Conservation (phyloP, 2,888 invertebrate genomes). For the Oxytorus armatus region DNA sequence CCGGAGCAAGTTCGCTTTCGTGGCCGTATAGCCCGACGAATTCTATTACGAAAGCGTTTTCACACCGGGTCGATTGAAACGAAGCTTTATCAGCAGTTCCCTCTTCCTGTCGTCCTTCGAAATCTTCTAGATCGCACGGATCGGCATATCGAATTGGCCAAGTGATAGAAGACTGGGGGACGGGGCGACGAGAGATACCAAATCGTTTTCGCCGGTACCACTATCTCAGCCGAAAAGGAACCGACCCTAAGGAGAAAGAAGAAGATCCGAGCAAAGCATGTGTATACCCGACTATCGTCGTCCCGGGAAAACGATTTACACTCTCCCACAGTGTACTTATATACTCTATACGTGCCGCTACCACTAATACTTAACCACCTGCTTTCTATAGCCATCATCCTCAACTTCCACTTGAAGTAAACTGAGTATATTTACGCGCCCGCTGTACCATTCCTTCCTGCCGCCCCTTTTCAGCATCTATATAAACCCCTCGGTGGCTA, state of each 20-base stretch:
- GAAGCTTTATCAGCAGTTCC: constrained; percentile 61
- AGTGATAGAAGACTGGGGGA: not conserved
- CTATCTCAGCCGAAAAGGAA: constrained; percentile 23
- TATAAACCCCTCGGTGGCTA: constrained; percentile 41
- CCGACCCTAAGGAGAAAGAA: not conserved
- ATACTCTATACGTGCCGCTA: constrained; percentile 16
- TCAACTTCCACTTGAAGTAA: constrained; percentile 26
- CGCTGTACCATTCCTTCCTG: constrained; percentile 6
- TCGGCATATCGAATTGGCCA: constrained; percentile 45
- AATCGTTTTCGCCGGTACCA: constrained; percentile 27
- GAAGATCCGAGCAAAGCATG: constrained; percentile 1
- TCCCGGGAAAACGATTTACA: constrained; percentile 48
- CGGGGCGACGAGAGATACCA: constrained; percentile 10
- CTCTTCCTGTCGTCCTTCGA: constrained; percentile 21
- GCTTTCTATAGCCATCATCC: constrained; percentile 2
- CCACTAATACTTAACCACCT: not conserved
- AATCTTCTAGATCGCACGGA: constrained; percentile 39
- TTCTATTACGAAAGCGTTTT: constrained; percentile 52
- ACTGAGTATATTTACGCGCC: constrained; percentile 34
- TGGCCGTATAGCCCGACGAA: constrained; percentile 33
- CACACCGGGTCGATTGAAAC: constrained; percentile 26
- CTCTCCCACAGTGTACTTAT: constrained; percentile 28
- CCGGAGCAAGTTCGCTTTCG: not conserved
- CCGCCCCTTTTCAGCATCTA: not conserved
- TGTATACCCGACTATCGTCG: constrained; percentile 43